phyloP scores from a whole-genome alignment of 2,797 vertebrate genomes.

The Labeo calbasu region DNA sequence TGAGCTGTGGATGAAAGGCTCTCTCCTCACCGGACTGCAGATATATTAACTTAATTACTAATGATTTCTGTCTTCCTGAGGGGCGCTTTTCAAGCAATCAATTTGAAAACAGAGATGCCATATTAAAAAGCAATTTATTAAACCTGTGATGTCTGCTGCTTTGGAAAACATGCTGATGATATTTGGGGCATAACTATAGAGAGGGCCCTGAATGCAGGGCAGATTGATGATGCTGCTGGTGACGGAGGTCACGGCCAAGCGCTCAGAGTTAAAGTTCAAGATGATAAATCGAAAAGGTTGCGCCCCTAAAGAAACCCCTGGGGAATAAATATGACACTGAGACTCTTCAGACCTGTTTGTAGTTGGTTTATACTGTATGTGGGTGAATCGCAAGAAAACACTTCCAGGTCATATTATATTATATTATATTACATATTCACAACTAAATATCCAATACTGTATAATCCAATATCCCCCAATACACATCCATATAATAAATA shows the following conservation, averaged over 20 bases:
- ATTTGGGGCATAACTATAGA: constrained; percentile 16
- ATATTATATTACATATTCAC: background rate
- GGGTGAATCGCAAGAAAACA: background rate
- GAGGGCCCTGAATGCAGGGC: background rate
- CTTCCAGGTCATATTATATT: background rate
- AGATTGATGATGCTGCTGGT: constrained; percentile 31
- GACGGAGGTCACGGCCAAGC: background rate
- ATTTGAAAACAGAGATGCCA: constrained; percentile 47
- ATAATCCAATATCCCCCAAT: background rate
- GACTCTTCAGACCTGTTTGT: background rate
- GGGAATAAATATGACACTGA: constrained; percentile 23
- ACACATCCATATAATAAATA: background rate
- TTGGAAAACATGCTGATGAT: constrained; percentile 23
- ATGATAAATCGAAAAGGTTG: constrained; percentile 22
- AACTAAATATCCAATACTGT: background rate
- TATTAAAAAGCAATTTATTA: constrained; percentile 52
- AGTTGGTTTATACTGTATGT: background rate
- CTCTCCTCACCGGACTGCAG: constrained; percentile 21
- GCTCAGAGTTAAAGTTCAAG: constrained; percentile 30
- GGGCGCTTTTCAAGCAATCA: constrained; percentile 37
- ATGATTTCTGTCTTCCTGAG: constrained; percentile 43
- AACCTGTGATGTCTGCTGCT: background rate
- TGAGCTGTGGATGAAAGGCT: constrained; percentile 42
- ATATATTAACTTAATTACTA: constrained; percentile 54
- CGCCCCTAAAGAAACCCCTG: background rate